These are phyloP conservation scores for Acanthosoma haemorrhoidale DNA, from an alignment of 2,888 invertebrate genomes.

Conservation along the genomic window DNA sequence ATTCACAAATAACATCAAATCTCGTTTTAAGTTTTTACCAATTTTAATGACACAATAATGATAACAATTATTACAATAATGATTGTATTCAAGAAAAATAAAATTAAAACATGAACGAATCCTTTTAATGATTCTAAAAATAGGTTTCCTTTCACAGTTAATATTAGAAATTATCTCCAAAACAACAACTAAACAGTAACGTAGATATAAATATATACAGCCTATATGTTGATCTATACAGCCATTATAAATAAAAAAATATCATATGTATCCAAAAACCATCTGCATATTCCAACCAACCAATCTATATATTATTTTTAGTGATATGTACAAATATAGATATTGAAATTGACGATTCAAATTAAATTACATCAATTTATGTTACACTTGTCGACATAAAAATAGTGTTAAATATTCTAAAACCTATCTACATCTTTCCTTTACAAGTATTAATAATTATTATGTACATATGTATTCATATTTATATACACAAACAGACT, in stretches of 20 bases:
- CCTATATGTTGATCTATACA: too few relatives aligned
- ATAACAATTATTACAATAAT: too few relatives aligned
- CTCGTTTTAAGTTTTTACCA: too few relatives aligned
- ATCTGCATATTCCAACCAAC: not conserved
- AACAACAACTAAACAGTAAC: too few relatives aligned
- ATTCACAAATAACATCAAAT: too few relatives aligned
- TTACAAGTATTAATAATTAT: not conserved
- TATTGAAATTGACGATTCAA: constrained; percentile 20
- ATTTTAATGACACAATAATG: too few relatives aligned
- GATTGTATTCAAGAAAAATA: too few relatives aligned
- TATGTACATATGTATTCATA: constrained; percentile 17
- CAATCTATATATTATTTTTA: not conserved
- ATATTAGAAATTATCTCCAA: too few relatives aligned
- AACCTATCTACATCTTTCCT: constrained; percentile 35
- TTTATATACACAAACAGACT: constrained; percentile 25
- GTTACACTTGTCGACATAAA: constrained; percentile 9
- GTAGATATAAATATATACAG: too few relatives aligned
- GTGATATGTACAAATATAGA: constrained; percentile 27
- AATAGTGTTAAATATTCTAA: constrained; percentile 31
- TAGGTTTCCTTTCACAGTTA: too few relatives aligned
- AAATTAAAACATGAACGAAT: too few relatives aligned
- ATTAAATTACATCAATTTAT: not conserved
- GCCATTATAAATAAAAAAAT: not conserved
- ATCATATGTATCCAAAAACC: not conserved
- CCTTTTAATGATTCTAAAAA: too few relatives aligned